Evolutionary conservation across 2,797 vertebrate genomes (phyloP), one percentile per base, ranked within the genome.

Genomic region (Thunnus albacares): DNA sequence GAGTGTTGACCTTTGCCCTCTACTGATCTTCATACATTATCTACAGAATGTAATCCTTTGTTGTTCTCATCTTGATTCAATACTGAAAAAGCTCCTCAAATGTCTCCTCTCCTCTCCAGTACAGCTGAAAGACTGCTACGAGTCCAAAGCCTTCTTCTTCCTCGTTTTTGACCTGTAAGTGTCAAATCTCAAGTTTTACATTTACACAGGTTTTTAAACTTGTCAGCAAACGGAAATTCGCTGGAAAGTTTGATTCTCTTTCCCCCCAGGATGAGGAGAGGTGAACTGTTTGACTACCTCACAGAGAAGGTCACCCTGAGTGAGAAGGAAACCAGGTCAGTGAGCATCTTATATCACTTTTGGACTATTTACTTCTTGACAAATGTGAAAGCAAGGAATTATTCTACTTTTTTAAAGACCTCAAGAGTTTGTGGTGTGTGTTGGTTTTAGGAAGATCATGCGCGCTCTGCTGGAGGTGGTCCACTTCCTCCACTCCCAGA

Each of bases 241-340:
- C 17, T 24, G 4, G 3, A 6, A 13, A 18, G 13, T 47, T 74
- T 80, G 13, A 0, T 45, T 63, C 65, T 51, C 61, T 56, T 45
- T 33, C 56, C 64, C 18, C 0, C 0, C 92, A 99, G 98, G 90
- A 99, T 99, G 98, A 99, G 87, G 90, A 98, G 82, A 93, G 98
- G 98, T 4, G 98, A 99, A 85, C 97, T 99, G 75, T 99, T 99
- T 45, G 98, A 99, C 92, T 99, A 99, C 92, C 97, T 99, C 89
- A 99, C 97, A 0, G 98, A 99, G 92, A 98, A 98, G 89, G 98
- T 99, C 52, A 99, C 98, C 9, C 91, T 99, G 80, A 98, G 97
- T 1, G 98, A 99, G 92, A 99, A 98, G 90, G 98, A 99, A 95
- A 98, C 98, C 83, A 97, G 98, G 98, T 99, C 84, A 90, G 93